Evolutionary conservation across 2,113 vertebrate species (phyloP).

Genomic region (Salvelinus fontinalis): DNA sequence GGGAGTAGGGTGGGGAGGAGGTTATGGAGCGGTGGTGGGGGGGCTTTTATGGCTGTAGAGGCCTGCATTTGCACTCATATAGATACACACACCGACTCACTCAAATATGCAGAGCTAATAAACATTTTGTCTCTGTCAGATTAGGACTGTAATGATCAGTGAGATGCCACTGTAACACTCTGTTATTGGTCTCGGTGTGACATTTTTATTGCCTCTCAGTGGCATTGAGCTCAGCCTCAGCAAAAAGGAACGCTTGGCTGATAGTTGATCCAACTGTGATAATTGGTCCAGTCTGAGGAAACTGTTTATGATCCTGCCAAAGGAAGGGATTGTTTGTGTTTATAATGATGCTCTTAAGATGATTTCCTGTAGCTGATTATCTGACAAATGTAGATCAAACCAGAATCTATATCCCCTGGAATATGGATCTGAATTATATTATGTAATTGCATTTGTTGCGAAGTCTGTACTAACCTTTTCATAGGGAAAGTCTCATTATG

Average conservation of each 20-base stretch:
- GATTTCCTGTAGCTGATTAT: no score
- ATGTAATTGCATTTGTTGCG: not conserved
- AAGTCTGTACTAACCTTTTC: not conserved
- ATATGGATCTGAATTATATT: no score
- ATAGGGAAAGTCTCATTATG: not conserved
- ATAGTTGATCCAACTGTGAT: not conserved
- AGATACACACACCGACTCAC: slow-evolving; percentile 19
- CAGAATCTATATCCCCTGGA: no score
- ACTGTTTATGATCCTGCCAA: not conserved
- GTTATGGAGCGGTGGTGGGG: slow-evolving; percentile 18
- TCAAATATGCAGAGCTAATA: slow-evolving; percentile 55
- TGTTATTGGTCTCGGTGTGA: not conserved
- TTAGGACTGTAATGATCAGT: slow-evolving; percentile 58
- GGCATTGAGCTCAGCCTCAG: not conserved
- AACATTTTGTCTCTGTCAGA: slow-evolving; percentile 62
- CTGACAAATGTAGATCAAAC: no score
- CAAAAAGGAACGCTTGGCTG: not conserved
- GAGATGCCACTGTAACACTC: not conserved
- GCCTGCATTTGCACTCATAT: slow-evolving; percentile 32
- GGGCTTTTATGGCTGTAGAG: slow-evolving; percentile 57
- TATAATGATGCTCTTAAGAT: not conserved
- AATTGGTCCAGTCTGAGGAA: not conserved
- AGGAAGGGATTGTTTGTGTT: not conserved
- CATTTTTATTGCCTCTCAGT: not conserved
- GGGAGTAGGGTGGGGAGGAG: no score